Evolutionary conservation across 1,140 invertebrate genomes (phyloP).

Genomic region (Phymastichus coffea): DNA sequence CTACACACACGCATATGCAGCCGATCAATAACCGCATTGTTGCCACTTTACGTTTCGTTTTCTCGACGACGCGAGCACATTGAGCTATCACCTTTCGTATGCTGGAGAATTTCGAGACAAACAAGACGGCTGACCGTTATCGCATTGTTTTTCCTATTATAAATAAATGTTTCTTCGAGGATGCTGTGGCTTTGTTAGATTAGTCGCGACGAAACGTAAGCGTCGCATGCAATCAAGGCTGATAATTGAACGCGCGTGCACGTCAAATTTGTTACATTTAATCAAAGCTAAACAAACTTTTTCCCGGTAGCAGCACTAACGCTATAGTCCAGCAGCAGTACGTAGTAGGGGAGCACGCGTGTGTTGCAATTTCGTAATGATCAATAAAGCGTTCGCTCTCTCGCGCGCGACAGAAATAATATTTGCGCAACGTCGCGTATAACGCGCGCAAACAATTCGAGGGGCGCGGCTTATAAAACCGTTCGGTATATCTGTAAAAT

Average conservation of each 20-base stretch:
- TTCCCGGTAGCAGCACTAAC: neutral
- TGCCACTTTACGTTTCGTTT: neutral
- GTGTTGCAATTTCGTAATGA: constrained; percentile 16
- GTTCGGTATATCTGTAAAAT: neutral
- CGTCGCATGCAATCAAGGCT: too few species aligned
- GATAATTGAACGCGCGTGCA: neutral
- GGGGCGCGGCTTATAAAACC: constrained; percentile 3
- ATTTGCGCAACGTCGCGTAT: constrained; percentile 12
- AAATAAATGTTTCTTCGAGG: too few species aligned
- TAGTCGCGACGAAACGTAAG: too few species aligned
- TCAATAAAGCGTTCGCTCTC: constrained; percentile 20
- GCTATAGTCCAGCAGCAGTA: too few species aligned
- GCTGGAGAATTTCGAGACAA: too few species aligned
- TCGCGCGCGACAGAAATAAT: constrained; percentile 12
- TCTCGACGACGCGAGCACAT: too few species aligned
- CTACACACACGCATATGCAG: neutral
- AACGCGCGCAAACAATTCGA: constrained; percentile 12
- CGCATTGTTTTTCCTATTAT: too few species aligned
- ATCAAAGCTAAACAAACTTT: neutral
- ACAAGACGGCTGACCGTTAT: too few species aligned
- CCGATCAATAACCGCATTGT: constrained; percentile 14
- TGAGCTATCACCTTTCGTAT: too few species aligned
- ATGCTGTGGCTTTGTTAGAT: too few species aligned
- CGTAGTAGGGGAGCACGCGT: too few species aligned
- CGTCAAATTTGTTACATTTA: neutral